Conservation (phyloP, 2,797 vertebrate genomes). For the Rhinella marina region DNA sequence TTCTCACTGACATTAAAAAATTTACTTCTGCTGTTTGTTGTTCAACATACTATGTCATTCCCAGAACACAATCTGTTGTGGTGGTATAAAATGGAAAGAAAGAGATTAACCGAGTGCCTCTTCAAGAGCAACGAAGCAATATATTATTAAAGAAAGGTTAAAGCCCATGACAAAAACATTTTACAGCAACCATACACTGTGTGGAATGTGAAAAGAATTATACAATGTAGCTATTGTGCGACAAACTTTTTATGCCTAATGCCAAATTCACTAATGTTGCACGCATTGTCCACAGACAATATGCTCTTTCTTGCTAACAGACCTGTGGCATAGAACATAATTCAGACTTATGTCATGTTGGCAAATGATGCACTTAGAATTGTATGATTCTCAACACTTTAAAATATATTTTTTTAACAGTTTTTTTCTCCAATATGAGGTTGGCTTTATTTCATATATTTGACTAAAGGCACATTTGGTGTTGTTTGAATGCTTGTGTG, state of each 20-base stretch:
- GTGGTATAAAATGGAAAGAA: constrained; percentile 20
- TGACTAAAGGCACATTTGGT: background rate
- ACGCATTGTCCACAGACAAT: background rate
- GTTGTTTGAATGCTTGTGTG: too few species aligned
- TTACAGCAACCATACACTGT: background rate
- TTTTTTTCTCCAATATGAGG: too few species aligned
- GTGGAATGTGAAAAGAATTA: background rate
- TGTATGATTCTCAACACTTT: background rate
- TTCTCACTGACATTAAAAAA: constrained; percentile 2
- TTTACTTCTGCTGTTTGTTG: constrained; percentile 7
- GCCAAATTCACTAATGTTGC: constrained; percentile 2
- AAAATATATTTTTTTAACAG: too few species aligned
- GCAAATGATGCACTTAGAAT: background rate
- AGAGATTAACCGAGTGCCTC: constrained; percentile 18
- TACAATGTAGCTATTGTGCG: background rate
- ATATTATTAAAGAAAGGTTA: constrained; percentile 41
- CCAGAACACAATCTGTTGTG: constrained; percentile 36
- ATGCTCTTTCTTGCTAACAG: background rate
- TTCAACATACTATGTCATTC: constrained; percentile 21
- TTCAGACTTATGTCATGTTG: background rate
- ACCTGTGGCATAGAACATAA: too few species aligned
- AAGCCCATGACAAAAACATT: background rate
- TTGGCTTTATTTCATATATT: background rate
- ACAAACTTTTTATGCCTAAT: background rate
- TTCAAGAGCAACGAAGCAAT: constrained; percentile 11